phyloP scores from a whole-genome alignment of 2,888 invertebrate genomes.

The Cryptus viduatorius region DNA sequence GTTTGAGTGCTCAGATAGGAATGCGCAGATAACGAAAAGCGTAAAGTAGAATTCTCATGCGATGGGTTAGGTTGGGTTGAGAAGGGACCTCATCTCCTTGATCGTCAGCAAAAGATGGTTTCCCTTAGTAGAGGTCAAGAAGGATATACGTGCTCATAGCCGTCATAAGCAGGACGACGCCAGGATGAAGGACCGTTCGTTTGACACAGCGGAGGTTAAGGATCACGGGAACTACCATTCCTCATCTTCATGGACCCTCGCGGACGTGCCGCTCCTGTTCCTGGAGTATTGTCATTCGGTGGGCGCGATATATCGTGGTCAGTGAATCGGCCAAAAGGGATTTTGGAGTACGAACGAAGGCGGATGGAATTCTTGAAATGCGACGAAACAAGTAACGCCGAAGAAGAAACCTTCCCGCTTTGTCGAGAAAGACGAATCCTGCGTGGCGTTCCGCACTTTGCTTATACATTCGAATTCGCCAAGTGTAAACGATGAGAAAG shows the following conservation, averaged over 20 bases:
- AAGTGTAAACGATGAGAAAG: slow-evolving; percentile 25
- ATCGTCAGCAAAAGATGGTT: slow-evolving; percentile 33
- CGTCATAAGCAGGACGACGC: slow-evolving; percentile 3
- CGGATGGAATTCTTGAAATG: slow-evolving; percentile 10
- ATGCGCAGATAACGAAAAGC: slow-evolving; percentile 15
- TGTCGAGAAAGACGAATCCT: background rate
- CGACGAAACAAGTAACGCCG: slow-evolving; percentile 5
- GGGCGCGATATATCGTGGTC: slow-evolving; percentile 6
- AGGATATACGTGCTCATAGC: slow-evolving; percentile 28
- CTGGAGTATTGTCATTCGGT: slow-evolving; percentile 28
- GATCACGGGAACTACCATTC: slow-evolving; percentile 46
- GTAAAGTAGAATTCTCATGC: slow-evolving; percentile 1
- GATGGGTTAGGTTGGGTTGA: background rate
- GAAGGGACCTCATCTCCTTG: slow-evolving; percentile 15
- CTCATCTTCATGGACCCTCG: slow-evolving; percentile 45
- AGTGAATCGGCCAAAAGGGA: background rate
- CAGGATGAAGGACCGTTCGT: slow-evolving; percentile 28
- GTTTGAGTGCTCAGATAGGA: background rate
- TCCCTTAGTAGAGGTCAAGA: slow-evolving; percentile 14
- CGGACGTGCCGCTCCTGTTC: slow-evolving; percentile 16
- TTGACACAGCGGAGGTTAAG: slow-evolving; percentile 27
- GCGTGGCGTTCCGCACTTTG: background rate
- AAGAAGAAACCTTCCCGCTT: background rate
- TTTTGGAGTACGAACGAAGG: background rate
- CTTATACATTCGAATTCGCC: slow-evolving; percentile 11